Conservation (phyloP, 1,140 invertebrate species). For the Carposina sasakii region DNA sequence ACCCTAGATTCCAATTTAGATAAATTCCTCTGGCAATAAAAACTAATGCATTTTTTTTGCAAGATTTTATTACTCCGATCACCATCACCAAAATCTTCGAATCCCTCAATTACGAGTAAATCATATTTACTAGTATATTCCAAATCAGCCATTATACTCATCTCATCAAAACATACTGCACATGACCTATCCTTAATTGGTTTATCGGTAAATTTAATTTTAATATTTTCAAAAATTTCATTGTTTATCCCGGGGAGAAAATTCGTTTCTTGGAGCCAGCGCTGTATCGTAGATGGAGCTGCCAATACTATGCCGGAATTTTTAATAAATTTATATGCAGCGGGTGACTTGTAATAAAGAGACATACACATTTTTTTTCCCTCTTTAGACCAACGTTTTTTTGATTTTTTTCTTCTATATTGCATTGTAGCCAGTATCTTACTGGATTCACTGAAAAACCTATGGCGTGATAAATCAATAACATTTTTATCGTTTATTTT, state of each 20-base stretch:
- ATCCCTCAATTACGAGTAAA: constrained; percentile 13
- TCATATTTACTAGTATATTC: constrained; percentile 16
- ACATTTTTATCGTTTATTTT: too few species aligned
- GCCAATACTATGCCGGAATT: constrained; percentile 7
- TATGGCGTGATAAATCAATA: too few species aligned
- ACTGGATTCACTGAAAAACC: constrained; percentile 1
- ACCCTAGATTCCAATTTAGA: constrained; percentile 9
- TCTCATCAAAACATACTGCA: constrained; percentile 12
- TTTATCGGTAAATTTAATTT: constrained; percentile 12
- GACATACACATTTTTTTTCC: constrained; percentile 10
- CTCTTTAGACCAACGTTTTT: constrained; percentile 3
- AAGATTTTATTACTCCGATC: background rate
- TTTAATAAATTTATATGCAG: constrained; percentile 7
- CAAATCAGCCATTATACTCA: constrained; percentile 12
- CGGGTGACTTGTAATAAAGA: constrained; percentile 8
- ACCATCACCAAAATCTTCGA: constrained; percentile 17
- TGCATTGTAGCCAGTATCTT: constrained; percentile 5
- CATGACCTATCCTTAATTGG: constrained; percentile 11
- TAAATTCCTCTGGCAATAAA: constrained; percentile 16
- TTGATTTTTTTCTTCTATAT: background rate
- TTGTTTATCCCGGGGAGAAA: constrained; percentile 7
- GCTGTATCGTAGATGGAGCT: constrained; percentile 9
- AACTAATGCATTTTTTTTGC: constrained; percentile 10
- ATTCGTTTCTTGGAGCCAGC: constrained; percentile 8
- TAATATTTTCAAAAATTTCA: constrained; percentile 11